A percentile compares a stretch with the other conserved stretches of the same genome.
These are phyloP conservation scores for Aethes cnicana DNA, from an alignment of 2,888 invertebrate species.

Conservation along the genomic window DNA sequence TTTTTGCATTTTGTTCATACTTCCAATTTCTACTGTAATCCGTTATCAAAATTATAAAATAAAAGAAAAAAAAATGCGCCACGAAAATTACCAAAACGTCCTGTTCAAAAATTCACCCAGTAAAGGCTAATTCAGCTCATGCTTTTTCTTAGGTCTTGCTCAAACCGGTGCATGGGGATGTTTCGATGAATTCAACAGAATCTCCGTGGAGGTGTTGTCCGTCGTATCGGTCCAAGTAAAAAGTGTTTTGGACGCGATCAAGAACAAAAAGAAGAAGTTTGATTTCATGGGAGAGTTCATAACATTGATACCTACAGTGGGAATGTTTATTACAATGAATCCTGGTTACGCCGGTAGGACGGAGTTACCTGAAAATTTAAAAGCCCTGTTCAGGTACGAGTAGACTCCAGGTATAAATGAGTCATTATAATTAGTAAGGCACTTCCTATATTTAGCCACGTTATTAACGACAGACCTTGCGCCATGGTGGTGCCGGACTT, in stretches of 20 bases:
- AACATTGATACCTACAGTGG: slow-evolving; percentile 87
- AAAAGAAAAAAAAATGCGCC: too few relatives aligned
- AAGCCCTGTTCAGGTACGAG: slow-evolving; percentile 83
- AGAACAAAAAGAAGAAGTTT: slow-evolving; percentile 89
- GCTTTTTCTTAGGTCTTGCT: slow-evolving; percentile 84
- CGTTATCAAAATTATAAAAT: too few relatives aligned
- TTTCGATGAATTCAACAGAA: slow-evolving; percentile 98
- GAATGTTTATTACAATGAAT: slow-evolving; percentile 98
- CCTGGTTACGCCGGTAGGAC: slow-evolving; percentile 97
- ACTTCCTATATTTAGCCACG: too few relatives aligned
- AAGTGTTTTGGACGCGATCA: slow-evolving; percentile 92
- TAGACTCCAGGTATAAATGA: neutral
- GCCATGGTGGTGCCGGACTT: slow-evolving; percentile 99
- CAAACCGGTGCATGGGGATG: slow-evolving; percentile 99
- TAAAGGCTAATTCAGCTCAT: too few relatives aligned
- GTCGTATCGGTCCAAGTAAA: slow-evolving; percentile 98
- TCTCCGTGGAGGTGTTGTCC: slow-evolving; percentile 96
- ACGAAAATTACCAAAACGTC: too few relatives aligned
- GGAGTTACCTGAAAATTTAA: slow-evolving; percentile 92
- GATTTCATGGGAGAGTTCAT: slow-evolving; percentile 93
- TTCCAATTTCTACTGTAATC: too few relatives aligned
- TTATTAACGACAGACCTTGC: slow-evolving; percentile 89
- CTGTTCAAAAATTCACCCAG: too few relatives aligned
- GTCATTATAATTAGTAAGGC: too few relatives aligned
- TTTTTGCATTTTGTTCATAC: too few relatives aligned